phyloP scores from a whole-genome alignment of 2,113 vertebrate genomes.

The Potamarius usumacintae region DNA sequence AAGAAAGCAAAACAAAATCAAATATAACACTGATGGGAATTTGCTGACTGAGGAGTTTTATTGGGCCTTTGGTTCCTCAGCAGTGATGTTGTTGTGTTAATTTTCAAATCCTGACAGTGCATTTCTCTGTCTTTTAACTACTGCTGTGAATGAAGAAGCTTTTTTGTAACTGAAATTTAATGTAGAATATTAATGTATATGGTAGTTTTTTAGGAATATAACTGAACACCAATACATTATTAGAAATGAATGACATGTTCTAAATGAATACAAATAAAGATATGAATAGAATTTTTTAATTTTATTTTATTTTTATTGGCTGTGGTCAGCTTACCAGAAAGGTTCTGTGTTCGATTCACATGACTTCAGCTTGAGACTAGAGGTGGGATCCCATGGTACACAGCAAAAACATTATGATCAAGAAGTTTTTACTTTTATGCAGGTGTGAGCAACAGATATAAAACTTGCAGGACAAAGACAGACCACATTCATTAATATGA shows the following conservation, averaged over 20 bases:
- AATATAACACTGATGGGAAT: background rate
- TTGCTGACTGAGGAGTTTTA: conserved; percentile 25
- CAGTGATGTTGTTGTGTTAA: background rate
- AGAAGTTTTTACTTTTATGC: background rate
- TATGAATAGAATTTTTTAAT: background rate
- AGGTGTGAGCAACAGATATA: background rate
- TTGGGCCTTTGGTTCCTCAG: background rate
- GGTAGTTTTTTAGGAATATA: background rate
- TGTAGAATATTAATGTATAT: background rate
- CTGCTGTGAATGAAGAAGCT: background rate
- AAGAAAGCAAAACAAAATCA: conserved; percentile 2
- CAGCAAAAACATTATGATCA: background rate
- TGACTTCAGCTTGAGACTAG: background rate
- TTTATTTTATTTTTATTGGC: no score
- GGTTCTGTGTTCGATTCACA: background rate
- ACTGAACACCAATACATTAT: background rate
- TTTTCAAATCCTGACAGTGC: background rate
- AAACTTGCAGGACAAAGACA: background rate
- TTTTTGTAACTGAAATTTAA: background rate
- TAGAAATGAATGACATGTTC: background rate
- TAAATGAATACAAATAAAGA: background rate
- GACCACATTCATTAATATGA: no score
- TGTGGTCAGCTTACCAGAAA: background rate
- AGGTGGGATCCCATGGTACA: background rate
- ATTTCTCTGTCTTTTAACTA: background rate